Evolutionary conservation across 2,113 vertebrate species (phyloP).

Genomic region (Colaptes auratus): DNA sequence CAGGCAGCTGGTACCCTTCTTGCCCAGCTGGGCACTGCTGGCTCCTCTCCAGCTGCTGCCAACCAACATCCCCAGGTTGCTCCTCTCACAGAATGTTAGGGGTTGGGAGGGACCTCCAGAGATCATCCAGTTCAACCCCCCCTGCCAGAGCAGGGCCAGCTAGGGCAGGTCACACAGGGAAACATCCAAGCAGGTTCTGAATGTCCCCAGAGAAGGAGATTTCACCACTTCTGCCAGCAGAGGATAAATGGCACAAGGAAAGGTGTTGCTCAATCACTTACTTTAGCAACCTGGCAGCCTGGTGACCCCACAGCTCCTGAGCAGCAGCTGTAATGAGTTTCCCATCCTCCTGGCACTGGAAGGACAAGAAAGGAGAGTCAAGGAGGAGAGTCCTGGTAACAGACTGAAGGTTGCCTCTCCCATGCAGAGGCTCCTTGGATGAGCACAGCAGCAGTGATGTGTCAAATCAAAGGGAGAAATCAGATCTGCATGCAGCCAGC

Average conservation of each 20-base stretch:
- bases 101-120: not conserved
- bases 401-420: not conserved
- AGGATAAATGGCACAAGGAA: not conserved
- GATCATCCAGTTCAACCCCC: not conserved
- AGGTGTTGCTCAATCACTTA: conserved; percentile 65
- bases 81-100: not conserved
- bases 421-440: not conserved
- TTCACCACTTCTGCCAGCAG: not conserved
- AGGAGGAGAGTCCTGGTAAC: not conserved
- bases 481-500: not conserved
- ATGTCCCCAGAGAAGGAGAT: not conserved
- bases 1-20: too few species aligned
- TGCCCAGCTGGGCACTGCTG: too few species aligned
- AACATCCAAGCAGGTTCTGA: not conserved
- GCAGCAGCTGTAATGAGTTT: conserved; percentile 93
- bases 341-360: conserved; percentile 90
- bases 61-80: too few species aligned
- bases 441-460: not conserved
- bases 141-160: not conserved
- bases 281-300: conserved; percentile 90
- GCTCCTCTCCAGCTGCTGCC: too few species aligned
- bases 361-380: not conserved
- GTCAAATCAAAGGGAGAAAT: not conserved
- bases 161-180: not conserved
- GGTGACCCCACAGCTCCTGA: conserved; percentile 84